phyloP scores from a whole-genome alignment of 2,888 invertebrate genomes.

The Mythimna vitellina region DNA sequence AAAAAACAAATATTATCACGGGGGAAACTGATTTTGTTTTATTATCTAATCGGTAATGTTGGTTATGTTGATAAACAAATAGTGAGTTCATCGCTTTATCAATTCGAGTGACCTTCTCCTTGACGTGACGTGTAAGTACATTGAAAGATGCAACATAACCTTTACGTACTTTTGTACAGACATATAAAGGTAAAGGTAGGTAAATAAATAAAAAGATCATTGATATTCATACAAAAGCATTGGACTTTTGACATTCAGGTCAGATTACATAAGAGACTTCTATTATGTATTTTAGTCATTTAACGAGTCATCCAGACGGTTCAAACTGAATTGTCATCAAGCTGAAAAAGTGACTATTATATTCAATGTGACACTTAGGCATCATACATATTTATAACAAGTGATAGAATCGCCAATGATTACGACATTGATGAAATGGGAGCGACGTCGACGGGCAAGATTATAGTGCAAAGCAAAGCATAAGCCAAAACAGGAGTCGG shows the following conservation, averaged over 20 bases:
- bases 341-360: constrained; percentile 3
- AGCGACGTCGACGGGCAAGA: background rate
- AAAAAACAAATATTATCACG: constrained; percentile 36
- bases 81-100: constrained; percentile 61
- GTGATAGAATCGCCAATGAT: background rate
- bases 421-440: background rate
- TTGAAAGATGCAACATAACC: constrained; percentile 23
- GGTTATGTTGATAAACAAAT: constrained; percentile 60
- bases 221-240: constrained; percentile 1
- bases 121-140: constrained; percentile 25
- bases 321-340: constrained; percentile 14
- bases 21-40: constrained; percentile 50
- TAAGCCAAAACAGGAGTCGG: background rate
- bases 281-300: background rate
- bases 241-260: constrained; percentile 43
- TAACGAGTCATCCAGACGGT: background rate
- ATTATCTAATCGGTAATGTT: constrained; percentile 52
- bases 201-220: constrained; percentile 8
- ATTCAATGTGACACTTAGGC: constrained; percentile 1
- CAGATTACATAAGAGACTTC: constrained; percentile 13
- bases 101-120: constrained; percentile 56
- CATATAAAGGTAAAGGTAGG: background rate
- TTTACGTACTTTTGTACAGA: constrained; percentile 1
- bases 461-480: background rate
- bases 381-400: constrained; percentile 5